Conservation (phyloP, 2,888 invertebrate genomes). For the Dascillus cervinus region DNA sequence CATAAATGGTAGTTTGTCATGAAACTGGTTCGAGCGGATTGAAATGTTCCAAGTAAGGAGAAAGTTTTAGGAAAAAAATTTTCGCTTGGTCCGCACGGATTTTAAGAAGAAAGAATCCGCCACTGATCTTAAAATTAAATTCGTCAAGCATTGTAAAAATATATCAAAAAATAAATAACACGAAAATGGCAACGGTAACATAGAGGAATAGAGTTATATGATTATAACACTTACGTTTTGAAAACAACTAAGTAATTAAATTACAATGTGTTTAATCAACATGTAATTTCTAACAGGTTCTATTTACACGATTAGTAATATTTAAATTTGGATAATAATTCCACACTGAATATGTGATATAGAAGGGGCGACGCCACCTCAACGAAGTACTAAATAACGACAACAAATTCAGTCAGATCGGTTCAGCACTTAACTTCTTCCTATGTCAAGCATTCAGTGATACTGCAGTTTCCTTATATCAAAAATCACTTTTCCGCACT, state of each 20-base stretch:
- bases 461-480: constrained; percentile 8
- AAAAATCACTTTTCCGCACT: too few relatives aligned
- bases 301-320: constrained; percentile 26
- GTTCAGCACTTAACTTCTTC: too few relatives aligned
- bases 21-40: too few relatives aligned
- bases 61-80: too few relatives aligned
- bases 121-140: too few relatives aligned
- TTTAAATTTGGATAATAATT: constrained; percentile 12
- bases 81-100: too few relatives aligned
- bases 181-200: constrained; percentile 27
- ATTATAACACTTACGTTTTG: constrained; percentile 27
- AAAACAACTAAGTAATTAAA: constrained; percentile 29
- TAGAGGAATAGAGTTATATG: constrained; percentile 21
- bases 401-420: too few relatives aligned
- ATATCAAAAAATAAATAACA: constrained; percentile 20
- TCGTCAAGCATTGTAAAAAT: constrained; percentile 9
- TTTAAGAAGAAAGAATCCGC: too few relatives aligned
- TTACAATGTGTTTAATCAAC: constrained; percentile 30
- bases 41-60: too few relatives aligned
- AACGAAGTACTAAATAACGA: too few relatives aligned
- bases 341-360: constrained; percentile 10
- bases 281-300: constrained; percentile 30
- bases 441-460: constrained; percentile 9
- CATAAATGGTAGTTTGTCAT: too few relatives aligned
- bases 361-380: too few relatives aligned